A percentile compares a stretch with the other conserved stretches of the same genome.
phyloP scores from a whole-genome alignment of 2,113 vertebrate genomes.

The Vimba vimba region DNA sequence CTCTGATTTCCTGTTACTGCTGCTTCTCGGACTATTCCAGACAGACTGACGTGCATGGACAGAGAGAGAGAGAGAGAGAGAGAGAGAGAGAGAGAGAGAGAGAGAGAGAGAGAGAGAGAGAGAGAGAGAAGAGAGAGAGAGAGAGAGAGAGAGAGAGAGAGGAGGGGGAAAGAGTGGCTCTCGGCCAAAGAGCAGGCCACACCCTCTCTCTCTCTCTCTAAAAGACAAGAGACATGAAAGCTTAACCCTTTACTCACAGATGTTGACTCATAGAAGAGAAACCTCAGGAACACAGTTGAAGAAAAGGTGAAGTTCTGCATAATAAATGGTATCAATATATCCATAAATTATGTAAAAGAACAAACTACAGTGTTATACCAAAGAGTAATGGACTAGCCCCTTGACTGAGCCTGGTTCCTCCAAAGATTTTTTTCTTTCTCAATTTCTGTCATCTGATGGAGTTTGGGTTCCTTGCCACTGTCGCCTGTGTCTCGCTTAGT shows the following conservation, averaged over 20 bases:
- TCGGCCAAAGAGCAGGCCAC: slow-evolving; percentile 72
- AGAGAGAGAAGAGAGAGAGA: slow-evolving; percentile 60
- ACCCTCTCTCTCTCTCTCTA: slow-evolving; percentile 69
- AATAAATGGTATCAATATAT: not conserved
- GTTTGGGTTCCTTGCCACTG: too few species aligned
- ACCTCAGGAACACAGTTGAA: not conserved
- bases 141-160: slow-evolving; percentile 36
- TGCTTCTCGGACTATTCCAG: slow-evolving; percentile 58
- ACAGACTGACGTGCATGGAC: slow-evolving; percentile 70
- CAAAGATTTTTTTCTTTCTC: too few species aligned
- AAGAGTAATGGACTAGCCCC: not conserved
- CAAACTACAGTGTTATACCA: not conserved
- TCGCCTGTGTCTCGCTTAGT: too few species aligned
- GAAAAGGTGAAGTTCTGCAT: not conserved
- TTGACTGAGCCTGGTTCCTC: too few species aligned
- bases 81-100: slow-evolving; percentile 47
- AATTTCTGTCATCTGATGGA: too few species aligned
- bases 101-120: slow-evolving; percentile 64
- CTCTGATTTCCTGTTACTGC: slow-evolving; percentile 59
- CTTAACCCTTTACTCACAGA: slow-evolving; percentile 43
- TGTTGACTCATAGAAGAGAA: not conserved
- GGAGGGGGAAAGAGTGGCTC: slow-evolving; percentile 62
- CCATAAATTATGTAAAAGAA: not conserved
- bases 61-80: slow-evolving; percentile 63
- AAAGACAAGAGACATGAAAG: slow-evolving; percentile 59